Conservation (phyloP, 1,140 invertebrate genomes). For the Mycetomoellerius zeteki region DNA sequence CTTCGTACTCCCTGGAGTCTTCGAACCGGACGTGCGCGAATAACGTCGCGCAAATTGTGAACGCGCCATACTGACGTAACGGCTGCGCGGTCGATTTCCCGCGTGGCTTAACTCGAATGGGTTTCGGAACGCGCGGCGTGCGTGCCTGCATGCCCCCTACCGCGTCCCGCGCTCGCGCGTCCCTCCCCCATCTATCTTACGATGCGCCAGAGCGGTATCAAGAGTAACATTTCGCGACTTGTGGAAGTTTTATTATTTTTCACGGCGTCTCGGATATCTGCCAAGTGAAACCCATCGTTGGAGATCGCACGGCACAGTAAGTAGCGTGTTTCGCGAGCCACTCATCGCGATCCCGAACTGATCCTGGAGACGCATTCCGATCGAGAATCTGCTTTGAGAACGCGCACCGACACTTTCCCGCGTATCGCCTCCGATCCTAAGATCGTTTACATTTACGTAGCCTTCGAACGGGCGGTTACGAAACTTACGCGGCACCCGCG, state of each 20-base stretch:
- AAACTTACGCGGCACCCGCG: slow-evolving; percentile 23
- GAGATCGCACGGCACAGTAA: slow-evolving; percentile 18
- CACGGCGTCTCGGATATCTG: slow-evolving; percentile 23
- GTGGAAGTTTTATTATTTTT: slow-evolving; percentile 73
- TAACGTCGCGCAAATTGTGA: background rate
- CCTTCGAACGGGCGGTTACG: slow-evolving; percentile 14
- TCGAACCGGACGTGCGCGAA: background rate
- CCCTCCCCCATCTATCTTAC: slow-evolving; percentile 65
- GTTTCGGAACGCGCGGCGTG: slow-evolving; percentile 79
- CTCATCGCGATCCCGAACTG: background rate
- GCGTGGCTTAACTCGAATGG: slow-evolving; percentile 78
- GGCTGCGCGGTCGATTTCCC: slow-evolving; percentile 39
- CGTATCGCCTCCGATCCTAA: background rate
- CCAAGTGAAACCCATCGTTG: background rate
- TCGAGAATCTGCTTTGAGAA: background rate
- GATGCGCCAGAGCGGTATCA: slow-evolving; percentile 78
- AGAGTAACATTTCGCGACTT: slow-evolving; percentile 75
- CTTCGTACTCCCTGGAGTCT: too few species aligned
- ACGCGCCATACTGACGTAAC: background rate
- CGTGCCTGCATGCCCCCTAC: background rate
- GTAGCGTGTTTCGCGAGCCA: background rate
- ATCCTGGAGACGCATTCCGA: background rate
- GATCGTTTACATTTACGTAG: slow-evolving; percentile 17
- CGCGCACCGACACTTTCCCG: slow-evolving; percentile 8
- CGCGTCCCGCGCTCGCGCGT: slow-evolving; percentile 48